A percentile compares a stretch with the other conserved stretches of the same genome.
These are phyloP conservation scores for Pogonocichla stellata DNA, from an alignment of 2,113 vertebrate species.

Conservation along the genomic window DNA sequence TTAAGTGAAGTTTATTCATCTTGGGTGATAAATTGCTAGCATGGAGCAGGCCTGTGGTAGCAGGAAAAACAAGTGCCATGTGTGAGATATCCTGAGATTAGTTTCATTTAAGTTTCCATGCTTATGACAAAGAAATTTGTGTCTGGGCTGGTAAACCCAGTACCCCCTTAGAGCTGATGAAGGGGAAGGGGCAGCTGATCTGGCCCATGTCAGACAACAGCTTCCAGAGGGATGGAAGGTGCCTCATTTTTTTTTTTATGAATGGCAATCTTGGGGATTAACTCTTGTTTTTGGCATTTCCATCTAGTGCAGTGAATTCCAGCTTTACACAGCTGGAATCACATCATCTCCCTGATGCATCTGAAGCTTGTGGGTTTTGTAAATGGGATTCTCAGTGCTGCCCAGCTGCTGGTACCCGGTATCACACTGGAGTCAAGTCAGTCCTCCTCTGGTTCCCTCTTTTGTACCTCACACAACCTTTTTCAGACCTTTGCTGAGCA, in stretches of 20 bases:
- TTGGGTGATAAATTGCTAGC: neutral
- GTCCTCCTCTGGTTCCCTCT: neutral
- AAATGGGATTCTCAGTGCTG: neutral
- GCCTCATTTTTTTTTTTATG: neutral
- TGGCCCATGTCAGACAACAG: neutral
- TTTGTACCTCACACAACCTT: neutral
- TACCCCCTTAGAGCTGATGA: neutral
- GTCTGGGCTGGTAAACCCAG: neutral
- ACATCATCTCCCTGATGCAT: neutral
- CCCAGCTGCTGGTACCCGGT: neutral
- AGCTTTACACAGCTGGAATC: neutral
- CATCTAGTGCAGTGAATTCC: neutral
- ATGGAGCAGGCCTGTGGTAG: neutral
- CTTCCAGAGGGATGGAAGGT: neutral
- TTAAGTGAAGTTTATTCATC: neutral
- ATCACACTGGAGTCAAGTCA: neutral
- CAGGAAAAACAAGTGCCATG: neutral
- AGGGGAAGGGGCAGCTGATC: neutral
- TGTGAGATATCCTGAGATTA: neutral
- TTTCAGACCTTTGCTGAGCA: neutral
- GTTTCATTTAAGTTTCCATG: neutral
- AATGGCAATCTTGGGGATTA: neutral
- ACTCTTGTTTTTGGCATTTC: neutral
- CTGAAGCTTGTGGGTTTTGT: neutral
- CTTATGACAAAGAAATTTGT: neutral